Conservation (phyloP, 2,113 vertebrate genomes). For the Callopanchax toddi region DNA sequence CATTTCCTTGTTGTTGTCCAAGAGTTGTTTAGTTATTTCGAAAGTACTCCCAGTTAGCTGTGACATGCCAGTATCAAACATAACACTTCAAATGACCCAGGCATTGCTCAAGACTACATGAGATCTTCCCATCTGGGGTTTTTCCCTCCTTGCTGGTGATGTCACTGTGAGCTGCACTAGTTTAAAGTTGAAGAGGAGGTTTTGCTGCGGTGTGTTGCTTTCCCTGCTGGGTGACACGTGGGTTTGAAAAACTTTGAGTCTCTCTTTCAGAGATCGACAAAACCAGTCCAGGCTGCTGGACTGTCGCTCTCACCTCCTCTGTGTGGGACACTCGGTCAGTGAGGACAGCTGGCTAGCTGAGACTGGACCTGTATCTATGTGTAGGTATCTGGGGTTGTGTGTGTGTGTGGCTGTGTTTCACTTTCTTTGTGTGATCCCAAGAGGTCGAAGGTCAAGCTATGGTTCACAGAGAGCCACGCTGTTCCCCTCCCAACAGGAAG, state of each 20-base stretch:
- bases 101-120: no score
- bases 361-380: slow-evolving; percentile 50
- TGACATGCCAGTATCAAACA: no score
- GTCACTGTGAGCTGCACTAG: slow-evolving; percentile 16
- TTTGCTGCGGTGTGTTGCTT: slow-evolving; percentile 53
- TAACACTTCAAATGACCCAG: no score
- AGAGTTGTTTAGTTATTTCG: no score
- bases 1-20: no score
- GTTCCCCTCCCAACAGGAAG: slow-evolving; percentile 81
- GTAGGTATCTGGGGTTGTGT: slow-evolving; percentile 55
- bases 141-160: slow-evolving; percentile 16
- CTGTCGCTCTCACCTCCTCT: slow-evolving; percentile 62
- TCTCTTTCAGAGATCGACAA: slow-evolving; percentile 63
- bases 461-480: slow-evolving; percentile 74
- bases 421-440: slow-evolving; percentile 67
- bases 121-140: background rate
- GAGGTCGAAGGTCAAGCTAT: slow-evolving; percentile 75
- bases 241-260: slow-evolving; percentile 60
- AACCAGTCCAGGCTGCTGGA: slow-evolving; percentile 51
- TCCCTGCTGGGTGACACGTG: slow-evolving; percentile 66
- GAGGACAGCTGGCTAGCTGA: slow-evolving; percentile 67
- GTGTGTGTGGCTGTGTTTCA: slow-evolving; percentile 23
- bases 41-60: no score
- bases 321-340: slow-evolving; percentile 40
- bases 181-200: slow-evolving; percentile 31